Conservation (phyloP, 2,113 vertebrate species). For the Dissostichus mawsoni region DNA sequence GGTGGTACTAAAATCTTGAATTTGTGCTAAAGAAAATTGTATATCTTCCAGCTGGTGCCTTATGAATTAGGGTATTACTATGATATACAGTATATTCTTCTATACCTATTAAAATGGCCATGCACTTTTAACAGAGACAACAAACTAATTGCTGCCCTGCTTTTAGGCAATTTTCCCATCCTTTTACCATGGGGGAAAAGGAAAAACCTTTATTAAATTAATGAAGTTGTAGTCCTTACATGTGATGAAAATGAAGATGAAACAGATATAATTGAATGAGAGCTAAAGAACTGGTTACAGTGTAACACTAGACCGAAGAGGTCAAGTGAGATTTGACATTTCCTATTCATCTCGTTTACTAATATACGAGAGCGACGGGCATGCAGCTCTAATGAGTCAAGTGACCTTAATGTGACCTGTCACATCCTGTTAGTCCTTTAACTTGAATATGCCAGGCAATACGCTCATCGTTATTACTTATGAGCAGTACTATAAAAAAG, state of each 20-base stretch:
- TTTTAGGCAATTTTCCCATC: not conserved
- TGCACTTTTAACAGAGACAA: not conserved
- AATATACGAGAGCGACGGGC: not conserved
- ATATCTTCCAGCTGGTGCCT: not conserved
- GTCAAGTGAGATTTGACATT: not conserved
- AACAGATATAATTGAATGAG: not conserved
- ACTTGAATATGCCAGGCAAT: not conserved
- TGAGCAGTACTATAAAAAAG: not conserved
- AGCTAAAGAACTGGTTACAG: not conserved
- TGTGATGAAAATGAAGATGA: too few relatives aligned
- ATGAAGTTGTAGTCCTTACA: not conserved
- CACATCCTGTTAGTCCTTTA: conserved; percentile 15
- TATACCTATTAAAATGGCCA: not conserved
- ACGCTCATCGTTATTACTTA: not conserved
- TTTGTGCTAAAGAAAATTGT: not conserved
- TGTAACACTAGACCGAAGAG: not conserved
- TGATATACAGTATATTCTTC: not conserved
- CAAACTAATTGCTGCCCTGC: not conserved
- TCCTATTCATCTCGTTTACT: not conserved
- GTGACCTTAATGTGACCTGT: conserved; percentile 16
- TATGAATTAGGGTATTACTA: not conserved
- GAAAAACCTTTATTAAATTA: not conserved
- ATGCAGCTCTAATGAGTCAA: conserved; percentile 13
- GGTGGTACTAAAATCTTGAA: conserved; percentile 2
- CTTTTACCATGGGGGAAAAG: too few relatives aligned